Base-by-base conservation (phyloP, 2,113 vertebrate species). In the Nibea coibor region DNA sequence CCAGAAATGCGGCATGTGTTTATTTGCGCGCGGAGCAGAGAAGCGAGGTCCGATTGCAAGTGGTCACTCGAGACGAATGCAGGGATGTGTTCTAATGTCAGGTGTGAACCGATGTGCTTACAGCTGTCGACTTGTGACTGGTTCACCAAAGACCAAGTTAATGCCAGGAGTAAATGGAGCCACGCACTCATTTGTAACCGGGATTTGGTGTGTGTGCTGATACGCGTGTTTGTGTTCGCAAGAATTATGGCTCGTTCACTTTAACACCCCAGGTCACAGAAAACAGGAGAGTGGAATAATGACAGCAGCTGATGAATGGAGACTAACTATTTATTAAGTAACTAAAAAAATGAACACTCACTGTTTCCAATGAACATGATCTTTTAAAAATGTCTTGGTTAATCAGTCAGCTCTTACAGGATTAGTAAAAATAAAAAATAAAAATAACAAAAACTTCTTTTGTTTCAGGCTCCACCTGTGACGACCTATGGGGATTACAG, bases 401-500 rank as follows among this genome's bases (percentile, higher is more conserved):
- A n/a, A 51, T 20, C 3, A 67, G 4, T 22, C 12, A 17, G 14
- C 5, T 1, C 12, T 14, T 19, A 11, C 53, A 53, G 20, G 35
- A 43, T 24, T 51, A 62, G 22, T 53, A 17, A 31, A 56, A 48
- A 35, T 31, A 31, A 31, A 31, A 31, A 31, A 31, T 9, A 39
- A 39, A 39, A 39, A 39, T 39, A 9, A 39, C 35, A 39, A 2
- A 31, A 43, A 19, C 22, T 12, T 67, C 6, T 61, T 84, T 54
- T 94, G 71, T 68, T 81, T 24, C 88, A 96, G 96, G 88, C 92
- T 82, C 76, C 92, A 28, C 39, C 89, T 1, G 92, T 91, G 45
- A 80, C 93, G 22, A 85, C 89, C 67, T 95, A 93, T 70, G 92
- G 94, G 51, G 94, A 93, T 84, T 96, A 93, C 92, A 94, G 71